These are phyloP conservation scores for Arge pagana DNA, from an alignment of 2,888 invertebrate species.

Conservation along the genomic window DNA sequence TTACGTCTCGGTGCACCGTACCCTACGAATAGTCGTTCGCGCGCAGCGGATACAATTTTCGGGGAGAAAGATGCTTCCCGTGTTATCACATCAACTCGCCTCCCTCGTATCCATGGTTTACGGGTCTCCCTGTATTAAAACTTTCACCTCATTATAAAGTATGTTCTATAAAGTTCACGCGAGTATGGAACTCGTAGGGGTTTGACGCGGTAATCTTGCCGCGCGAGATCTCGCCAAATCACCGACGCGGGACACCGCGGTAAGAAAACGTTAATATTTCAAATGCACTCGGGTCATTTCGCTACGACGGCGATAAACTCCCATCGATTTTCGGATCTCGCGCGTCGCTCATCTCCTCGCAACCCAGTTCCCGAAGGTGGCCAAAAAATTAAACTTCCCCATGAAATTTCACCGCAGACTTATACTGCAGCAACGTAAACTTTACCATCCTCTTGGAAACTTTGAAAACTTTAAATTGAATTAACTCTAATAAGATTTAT, in stretches of 20 bases:
- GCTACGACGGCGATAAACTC: too few relatives aligned
- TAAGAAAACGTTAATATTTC: constrained; percentile 43
- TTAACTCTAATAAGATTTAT: constrained; percentile 40
- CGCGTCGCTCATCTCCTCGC: too few relatives aligned
- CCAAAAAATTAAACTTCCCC: background rate
- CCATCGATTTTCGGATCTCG: too few relatives aligned
- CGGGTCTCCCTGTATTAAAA: constrained; percentile 16
- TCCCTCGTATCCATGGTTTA: constrained; percentile 16
- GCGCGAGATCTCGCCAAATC: constrained; percentile 32
- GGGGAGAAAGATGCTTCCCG: constrained; percentile 3
- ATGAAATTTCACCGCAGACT: constrained; percentile 5
- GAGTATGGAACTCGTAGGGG: constrained; percentile 11
- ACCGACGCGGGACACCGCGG: constrained; percentile 40
- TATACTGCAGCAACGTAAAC: constrained; percentile 12
- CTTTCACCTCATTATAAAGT: constrained; percentile 21
- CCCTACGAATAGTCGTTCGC: too few relatives aligned
- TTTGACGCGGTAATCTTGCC: constrained; percentile 1
- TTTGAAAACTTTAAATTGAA: constrained; percentile 44
- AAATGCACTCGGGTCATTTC: constrained; percentile 25
- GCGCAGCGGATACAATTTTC: too few relatives aligned
- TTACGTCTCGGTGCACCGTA: too few relatives aligned
- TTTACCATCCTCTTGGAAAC: constrained; percentile 5
- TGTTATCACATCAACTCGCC: constrained; percentile 11
- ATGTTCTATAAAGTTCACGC: constrained; percentile 18
- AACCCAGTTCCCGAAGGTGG: too few relatives aligned